Base-by-base conservation (phyloP, 2,888 invertebrate genomes). In the Acholoe squamosa region DNA sequence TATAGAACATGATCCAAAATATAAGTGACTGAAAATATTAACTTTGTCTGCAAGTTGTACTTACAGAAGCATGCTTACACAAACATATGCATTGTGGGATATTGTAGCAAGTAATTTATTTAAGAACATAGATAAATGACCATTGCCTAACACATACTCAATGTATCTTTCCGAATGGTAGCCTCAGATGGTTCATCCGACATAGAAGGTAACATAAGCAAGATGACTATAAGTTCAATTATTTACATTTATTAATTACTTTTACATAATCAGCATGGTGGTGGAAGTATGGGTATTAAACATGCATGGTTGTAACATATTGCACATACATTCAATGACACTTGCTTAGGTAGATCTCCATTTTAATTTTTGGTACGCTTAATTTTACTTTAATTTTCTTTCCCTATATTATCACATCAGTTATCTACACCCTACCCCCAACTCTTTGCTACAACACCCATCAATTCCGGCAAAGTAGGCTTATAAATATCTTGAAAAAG, bases 201-300 rank as follows among this genome's bases (percentile, higher is more conserved):
- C 28, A 5, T 28, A 71, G 71, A 71, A 71, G 71, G 71, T 71
- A 71, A 14, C 1, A 25, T 25, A n/a, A 14, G 5, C 5, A 28
- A 71, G 25, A 71, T 28, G 16, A 71, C 25, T n/a, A 54, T 54
- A 61, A n/a, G 43, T 43, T 7, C 43, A 43, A 7, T 43, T 43
- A 43, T 43, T 43, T 43, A 43, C 3, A 7, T 43, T 43, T 10
- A 43, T 61, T 61, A 19, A 61, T 14, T n/a, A 7, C n/a, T n/a
- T 61, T 61, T n/a, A n/a, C 61, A 61, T 61, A 61, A n/a, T 14
- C n/a, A 19, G n/a, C 61, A n/a, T 61, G 61, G 61, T 61, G 61
- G 61, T 61, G 61, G 61, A 43, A 10, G 5, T 61, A n/a, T 61
- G 19, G 61, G n/a, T 7, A n/a, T 61, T 19, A n/a, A 61, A n/a